Conservation (phyloP, 2,797 vertebrate species). For the Acropternis orthonyx region DNA sequence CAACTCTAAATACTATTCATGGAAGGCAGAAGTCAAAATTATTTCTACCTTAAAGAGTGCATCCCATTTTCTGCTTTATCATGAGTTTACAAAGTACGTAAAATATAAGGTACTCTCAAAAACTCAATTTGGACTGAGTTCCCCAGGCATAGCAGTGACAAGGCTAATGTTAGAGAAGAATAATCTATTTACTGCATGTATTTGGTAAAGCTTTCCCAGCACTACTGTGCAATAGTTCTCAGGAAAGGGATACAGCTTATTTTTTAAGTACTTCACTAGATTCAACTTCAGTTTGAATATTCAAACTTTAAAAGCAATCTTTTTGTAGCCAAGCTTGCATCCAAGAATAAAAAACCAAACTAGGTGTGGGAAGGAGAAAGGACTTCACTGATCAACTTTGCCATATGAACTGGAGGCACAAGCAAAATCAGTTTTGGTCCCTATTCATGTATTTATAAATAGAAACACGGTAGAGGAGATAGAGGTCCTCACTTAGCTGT, state of each 20-base stretch:
- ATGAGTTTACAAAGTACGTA: neutral
- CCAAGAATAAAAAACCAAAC: neutral
- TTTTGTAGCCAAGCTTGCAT: neutral
- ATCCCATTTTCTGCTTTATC: neutral
- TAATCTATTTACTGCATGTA: neutral
- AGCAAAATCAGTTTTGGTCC: neutral
- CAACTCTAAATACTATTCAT: neutral
- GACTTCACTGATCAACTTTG: neutral
- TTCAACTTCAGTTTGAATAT: neutral
- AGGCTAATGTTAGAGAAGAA: neutral
- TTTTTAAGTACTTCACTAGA: neutral
- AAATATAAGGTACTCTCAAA: neutral
- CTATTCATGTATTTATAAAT: neutral
- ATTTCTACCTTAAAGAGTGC: neutral
- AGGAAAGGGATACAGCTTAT: neutral
- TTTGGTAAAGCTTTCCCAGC: neutral
- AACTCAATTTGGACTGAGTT: neutral
- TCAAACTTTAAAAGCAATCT: neutral
- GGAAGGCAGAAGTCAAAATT: neutral
- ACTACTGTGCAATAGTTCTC: neutral
- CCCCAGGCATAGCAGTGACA: neutral
- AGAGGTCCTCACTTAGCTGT: neutral
- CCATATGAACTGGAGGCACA: neutral
- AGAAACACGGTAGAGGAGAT: neutral
- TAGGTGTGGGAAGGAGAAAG: neutral